Evolutionary conservation across 2,888 invertebrate genomes (phyloP).

Genomic region (Xanthostigma xanthostigma): DNA sequence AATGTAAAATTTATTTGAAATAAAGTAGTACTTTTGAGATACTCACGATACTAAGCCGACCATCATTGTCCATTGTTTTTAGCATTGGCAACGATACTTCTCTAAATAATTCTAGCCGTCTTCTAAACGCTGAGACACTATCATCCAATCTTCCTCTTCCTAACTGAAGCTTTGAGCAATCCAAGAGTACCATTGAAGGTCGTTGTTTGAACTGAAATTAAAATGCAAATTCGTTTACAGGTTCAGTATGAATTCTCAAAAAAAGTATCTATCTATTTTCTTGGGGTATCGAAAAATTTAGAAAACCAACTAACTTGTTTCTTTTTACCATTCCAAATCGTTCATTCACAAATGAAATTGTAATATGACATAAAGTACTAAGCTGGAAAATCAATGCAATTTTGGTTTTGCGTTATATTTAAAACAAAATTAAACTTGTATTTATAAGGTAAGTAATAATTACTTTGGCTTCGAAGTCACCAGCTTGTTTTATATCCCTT

Average conservation of each 20-base stretch:
- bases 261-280: not conserved
- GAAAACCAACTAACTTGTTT: not conserved
- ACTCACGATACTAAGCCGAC: constrained; percentile 71
- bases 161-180: constrained; percentile 80
- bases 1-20: not conserved
- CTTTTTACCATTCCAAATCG: not conserved
- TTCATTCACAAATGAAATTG: not conserved
- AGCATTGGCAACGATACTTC: constrained; percentile 81
- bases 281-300: not conserved
- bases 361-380: too few relatives aligned
- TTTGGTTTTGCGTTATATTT: not conserved
- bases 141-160: constrained; percentile 76
- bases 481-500: constrained; percentile 74
- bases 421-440: not conserved
- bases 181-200: constrained; percentile 71
- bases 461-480: constrained; percentile 81
- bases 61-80: constrained; percentile 66
- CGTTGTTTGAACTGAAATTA: constrained; percentile 51
- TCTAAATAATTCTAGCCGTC: constrained; percentile 72
- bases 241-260: not conserved
- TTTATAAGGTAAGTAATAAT: constrained; percentile 10
- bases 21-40: not conserved
- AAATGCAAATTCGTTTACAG: constrained; percentile 6
- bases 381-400: not conserved
- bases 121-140: constrained; percentile 69